Base-by-base conservation (phyloP, 2,797 vertebrate species). In the Aphelocoma californica region DNA sequence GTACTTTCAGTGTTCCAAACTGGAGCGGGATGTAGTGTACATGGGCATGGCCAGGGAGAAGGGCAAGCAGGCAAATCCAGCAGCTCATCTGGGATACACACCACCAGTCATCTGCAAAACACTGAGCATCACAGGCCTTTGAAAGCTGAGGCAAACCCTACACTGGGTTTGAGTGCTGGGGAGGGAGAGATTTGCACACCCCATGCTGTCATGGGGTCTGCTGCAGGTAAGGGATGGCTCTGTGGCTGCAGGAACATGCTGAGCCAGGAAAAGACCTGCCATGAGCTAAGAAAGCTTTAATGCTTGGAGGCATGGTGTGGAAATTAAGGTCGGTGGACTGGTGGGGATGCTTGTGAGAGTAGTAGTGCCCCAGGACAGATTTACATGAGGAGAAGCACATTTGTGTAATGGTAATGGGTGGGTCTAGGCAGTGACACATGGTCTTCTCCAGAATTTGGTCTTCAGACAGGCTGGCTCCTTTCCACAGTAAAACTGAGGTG, bases 141-240 rank as follows among this genome's bases (percentile, higher is more conserved):
- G 14, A 67, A 60, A 79, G 26, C 36, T 86, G 40, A 66, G 69
- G 51, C 45, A 81, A 92, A 57, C 8, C 42, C 36, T 53, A 12
- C 24, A 4, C 32, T 15, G 23, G 19, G 74, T 90, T 81, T 60
- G 64, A 36, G 48, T 14, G 12, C 70, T 64, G 53, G 18, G 48
- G 26, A 61, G 12, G 40, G 61, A 83, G 45, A 86, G 21, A 15
- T 57, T 32, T 85, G 60, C 34, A 4, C 2, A 56, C 1, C 5
- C 24, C 14, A 44, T 18, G 18, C 45, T 53, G 38, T 31, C 62
- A 3, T 6, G 47, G 34, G 53, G 10, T 66, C 56, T 84, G 26
- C 7, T 45, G 14, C 0, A 2, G n/a, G 9, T 1, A 4, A 75
- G 31, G 25, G 18, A 19, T 1, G 21, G 14, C 26, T 56, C 26